Percentiles rank a stretch among this genome's conserved stretches.
phyloP scores from a whole-genome alignment of 2,113 vertebrate species.

The Gavialis gangeticus region DNA sequence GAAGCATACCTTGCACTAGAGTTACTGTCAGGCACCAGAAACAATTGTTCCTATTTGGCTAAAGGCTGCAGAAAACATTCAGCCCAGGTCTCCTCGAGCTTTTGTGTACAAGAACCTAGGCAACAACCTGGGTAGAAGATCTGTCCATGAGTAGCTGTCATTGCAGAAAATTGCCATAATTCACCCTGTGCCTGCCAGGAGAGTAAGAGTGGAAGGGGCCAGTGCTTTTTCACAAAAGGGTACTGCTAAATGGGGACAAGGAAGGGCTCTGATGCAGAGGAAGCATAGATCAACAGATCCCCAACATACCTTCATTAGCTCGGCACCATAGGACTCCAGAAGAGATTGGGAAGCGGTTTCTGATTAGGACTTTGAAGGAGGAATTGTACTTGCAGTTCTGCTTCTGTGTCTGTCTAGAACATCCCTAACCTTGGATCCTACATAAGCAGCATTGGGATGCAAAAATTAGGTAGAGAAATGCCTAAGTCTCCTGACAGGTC shows the following conservation, averaged over 20 bases:
- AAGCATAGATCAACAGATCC: background rate
- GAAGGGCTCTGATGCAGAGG: background rate
- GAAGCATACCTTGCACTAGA: background rate
- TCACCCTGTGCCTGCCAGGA: background rate
- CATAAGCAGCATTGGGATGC: too few species aligned
- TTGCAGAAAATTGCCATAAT: background rate
- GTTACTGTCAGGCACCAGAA: background rate
- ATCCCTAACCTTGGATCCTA: too few species aligned
- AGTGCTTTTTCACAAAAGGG: background rate
- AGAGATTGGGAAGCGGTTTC: too few species aligned
- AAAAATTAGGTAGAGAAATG: too few species aligned
- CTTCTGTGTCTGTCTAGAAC: too few species aligned
- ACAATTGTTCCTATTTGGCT: background rate
- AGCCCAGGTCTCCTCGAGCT: background rate
- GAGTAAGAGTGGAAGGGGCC: background rate
- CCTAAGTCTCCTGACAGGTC: too few species aligned
- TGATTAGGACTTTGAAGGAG: too few species aligned
- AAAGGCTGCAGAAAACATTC: background rate
- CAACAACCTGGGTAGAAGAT: background rate
- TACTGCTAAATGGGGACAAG: background rate
- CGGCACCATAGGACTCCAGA: too few species aligned
- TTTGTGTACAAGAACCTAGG: background rate
- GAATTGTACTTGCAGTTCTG: too few species aligned
- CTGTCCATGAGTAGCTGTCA: background rate
- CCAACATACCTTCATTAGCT: too few species aligned